Conservation (phyloP, 2,888 invertebrate species). For the Erebia palarica region DNA sequence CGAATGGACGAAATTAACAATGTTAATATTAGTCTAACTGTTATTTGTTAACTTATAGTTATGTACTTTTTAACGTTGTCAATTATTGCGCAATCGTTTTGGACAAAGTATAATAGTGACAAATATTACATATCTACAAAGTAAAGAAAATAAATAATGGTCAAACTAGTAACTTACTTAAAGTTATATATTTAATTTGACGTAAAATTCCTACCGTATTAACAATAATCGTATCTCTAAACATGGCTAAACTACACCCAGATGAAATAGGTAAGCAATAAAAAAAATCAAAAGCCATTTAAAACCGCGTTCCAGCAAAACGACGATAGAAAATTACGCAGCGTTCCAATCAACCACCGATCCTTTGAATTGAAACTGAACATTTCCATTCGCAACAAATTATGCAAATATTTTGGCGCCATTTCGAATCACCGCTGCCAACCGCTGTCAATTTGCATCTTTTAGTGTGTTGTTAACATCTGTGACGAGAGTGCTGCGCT, state of each 20-base stretch:
- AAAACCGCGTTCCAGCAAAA: slow-evolving; percentile 36
- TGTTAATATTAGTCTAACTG: too few species aligned
- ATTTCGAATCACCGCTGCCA: slow-evolving; percentile 75
- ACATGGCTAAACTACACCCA: background rate
- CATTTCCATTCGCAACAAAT: slow-evolving; percentile 67
- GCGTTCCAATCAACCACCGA: slow-evolving; percentile 65
- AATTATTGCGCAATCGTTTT: too few species aligned
- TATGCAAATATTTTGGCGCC: slow-evolving; percentile 75
- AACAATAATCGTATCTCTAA: background rate
- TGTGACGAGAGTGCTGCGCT: slow-evolving; percentile 41
- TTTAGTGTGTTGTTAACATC: slow-evolving; percentile 70
- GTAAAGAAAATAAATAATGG: too few species aligned
- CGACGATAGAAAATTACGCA: slow-evolving; percentile 48
- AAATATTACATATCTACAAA: too few species aligned
- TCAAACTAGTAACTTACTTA: too few species aligned
- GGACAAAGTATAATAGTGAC: too few species aligned
- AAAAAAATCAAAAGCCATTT: slow-evolving; percentile 30
- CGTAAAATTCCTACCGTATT: too few species aligned
- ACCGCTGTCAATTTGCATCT: slow-evolving; percentile 78
- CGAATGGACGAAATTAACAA: too few species aligned
- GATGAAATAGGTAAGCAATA: background rate
- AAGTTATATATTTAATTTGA: too few species aligned
- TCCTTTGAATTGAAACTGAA: slow-evolving; percentile 53
- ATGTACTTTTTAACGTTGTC: too few species aligned
- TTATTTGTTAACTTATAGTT: too few species aligned